Conservation (phyloP, 2,113 vertebrate species). For the Conger conger region DNA sequence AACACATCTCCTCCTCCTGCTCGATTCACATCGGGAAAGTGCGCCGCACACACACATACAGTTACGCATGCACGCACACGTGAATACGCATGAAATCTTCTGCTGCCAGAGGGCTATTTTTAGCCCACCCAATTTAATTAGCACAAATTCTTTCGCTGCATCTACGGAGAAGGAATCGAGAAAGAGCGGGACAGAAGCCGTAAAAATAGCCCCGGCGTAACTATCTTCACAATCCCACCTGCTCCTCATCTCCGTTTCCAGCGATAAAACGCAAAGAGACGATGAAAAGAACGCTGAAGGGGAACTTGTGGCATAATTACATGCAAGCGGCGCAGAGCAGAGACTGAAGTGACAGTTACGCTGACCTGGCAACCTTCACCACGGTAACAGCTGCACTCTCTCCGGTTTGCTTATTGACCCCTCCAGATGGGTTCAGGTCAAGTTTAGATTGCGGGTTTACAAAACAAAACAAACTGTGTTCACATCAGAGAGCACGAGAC, state of each 20-base stretch:
- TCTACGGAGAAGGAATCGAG: neutral
- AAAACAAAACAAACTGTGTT: neutral
- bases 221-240: constrained; percentile 1
- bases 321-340: neutral
- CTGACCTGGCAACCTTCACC: neutral
- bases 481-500: neutral
- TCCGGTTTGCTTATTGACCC: neutral
- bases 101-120: constrained; percentile 18
- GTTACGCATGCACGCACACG: too few relatives aligned
- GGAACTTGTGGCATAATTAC: neutral
- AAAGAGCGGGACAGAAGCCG: neutral
- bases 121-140: constrained; percentile 10
- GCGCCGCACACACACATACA: neutral
- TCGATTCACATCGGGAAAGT: neutral
- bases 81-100: neutral
- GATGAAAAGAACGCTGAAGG: neutral
- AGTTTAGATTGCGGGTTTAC: neutral
- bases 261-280: neutral
- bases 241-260: neutral
- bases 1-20: neutral
- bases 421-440: neutral
- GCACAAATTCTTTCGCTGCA: constrained; percentile 8
- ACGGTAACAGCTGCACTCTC: neutral
- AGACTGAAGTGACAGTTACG: neutral
- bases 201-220: constrained; percentile 6